A percentile compares a stretch with the other conserved stretches of the same genome.
Conservation (phyloP, 2,888 invertebrate genomes). For the Sepiola atlantica region DNA sequence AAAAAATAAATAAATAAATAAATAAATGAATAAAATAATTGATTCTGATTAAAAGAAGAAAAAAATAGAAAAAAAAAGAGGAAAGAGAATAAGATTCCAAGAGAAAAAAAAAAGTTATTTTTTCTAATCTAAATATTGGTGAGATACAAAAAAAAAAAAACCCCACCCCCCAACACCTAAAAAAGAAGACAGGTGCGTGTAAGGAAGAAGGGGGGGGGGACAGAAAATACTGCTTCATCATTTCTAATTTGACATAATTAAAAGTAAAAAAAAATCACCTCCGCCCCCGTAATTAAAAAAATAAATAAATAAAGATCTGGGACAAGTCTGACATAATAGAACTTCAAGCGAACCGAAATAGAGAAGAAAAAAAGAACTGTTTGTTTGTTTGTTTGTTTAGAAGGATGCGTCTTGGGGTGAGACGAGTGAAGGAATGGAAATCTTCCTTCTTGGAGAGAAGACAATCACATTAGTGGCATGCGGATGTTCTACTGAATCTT, state of each 20-base stretch:
- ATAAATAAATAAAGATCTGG: too few species aligned
- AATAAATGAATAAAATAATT: conserved; percentile 2
- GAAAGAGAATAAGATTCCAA: background rate
- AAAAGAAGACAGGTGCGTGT: background rate
- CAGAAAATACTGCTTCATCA: background rate
- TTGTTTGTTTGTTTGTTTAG: too few species aligned
- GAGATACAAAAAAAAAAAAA: too few species aligned
- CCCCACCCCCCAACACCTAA: too few species aligned
- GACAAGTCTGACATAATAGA: background rate
- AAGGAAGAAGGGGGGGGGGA: background rate
- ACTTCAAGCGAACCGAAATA: background rate
- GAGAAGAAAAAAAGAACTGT: background rate
- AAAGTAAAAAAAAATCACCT: background rate
- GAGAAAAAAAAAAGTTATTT: background rate
- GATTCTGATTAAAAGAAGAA: background rate
- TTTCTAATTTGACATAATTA: background rate
- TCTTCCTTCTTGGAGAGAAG: background rate
- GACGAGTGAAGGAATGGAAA: background rate
- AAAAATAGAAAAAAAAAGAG: too few species aligned
- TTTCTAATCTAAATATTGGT: background rate
- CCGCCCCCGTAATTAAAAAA: background rate
- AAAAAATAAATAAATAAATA: background rate
- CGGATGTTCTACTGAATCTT: background rate
- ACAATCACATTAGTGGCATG: background rate
- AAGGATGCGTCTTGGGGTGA: background rate